Evolutionary conservation across 2,888 invertebrate species (phyloP), one percentile per base, ranked within the genome.

Genomic region (Standfussiana lucernea): DNA sequence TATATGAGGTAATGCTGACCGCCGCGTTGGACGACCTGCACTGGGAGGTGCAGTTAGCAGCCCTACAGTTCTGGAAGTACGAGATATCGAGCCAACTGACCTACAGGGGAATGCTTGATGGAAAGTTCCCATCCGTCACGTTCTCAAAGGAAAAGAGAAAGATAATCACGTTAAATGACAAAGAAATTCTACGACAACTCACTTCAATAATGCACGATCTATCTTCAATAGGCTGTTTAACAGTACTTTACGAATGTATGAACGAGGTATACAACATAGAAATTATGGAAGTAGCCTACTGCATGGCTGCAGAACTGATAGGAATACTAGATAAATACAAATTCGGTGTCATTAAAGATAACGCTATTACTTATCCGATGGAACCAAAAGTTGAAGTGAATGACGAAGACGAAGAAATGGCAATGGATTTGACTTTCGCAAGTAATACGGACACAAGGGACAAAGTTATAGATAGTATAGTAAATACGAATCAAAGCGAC

Each of bases 11-110:
- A 0, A 97, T 98, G 97, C 95, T 97, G 8, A 93, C 96, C 65
- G 97, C 97, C 1, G 97, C 97, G 0, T 95, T 97, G 0, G 95
- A 97, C 24, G 98, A 98, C 93, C 93, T 98, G 24, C 97, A 98
- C 89, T 98, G 98, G 98, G 98, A 98, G 93, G 98, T 98, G 0
- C 98, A 98, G 92, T 93, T 97, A 3, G 97, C 97, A 72, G 97
- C 98, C 0, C 89, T 98, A 1, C 91, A 95, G 69, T 98, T 98
- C 87, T 98, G 98, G 98, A 95, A 97, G 67, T 93, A 97, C 67
- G 97, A 97, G 28, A 97, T 98, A 61, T 94, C 96, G 40, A 97
- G 96, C 6, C 97, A 97, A n/a, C 80, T 93, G 2, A 82, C 86
- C 5, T 75, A 92, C 59, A 87, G 90, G 92, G 98, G 98, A 59